Conservation (phyloP, 2,888 invertebrate genomes). For the Hedya salicella region DNA sequence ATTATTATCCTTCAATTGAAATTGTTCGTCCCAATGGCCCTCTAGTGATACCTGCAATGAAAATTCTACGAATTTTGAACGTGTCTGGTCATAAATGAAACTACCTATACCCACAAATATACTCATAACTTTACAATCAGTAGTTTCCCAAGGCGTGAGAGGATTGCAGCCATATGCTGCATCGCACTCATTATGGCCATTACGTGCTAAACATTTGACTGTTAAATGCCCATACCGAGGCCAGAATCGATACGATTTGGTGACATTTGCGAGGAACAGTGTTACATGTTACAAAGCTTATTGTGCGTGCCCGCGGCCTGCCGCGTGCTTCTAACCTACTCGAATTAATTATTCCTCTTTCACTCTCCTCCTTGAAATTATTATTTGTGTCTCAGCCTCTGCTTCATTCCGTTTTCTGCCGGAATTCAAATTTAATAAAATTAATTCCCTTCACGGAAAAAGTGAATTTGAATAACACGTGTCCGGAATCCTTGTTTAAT, state of each 20-base stretch:
- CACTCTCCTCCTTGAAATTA: constrained; percentile 12
- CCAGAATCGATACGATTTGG: constrained; percentile 13
- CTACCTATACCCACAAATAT: too few relatives aligned
- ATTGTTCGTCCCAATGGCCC: too few relatives aligned
- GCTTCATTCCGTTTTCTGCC: constrained; percentile 4
- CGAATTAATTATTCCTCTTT: constrained; percentile 14
- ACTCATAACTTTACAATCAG: neutral
- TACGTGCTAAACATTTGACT: constrained; percentile 3
- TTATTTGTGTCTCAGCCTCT: constrained; percentile 10
- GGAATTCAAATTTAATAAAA: constrained; percentile 12
- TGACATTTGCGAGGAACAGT: constrained; percentile 9
- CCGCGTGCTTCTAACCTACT: constrained; percentile 15
- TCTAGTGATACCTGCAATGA: too few relatives aligned
- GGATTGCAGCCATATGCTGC: neutral
- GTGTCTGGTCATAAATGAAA: too few relatives aligned
- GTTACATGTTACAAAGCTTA: constrained; percentile 18
- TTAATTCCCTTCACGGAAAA: neutral
- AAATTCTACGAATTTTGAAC: too few relatives aligned
- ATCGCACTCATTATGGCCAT: neutral
- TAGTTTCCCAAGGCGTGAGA: neutral
- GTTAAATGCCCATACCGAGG: constrained; percentile 5
- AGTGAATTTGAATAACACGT: constrained; percentile 17
- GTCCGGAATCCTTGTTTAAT: constrained; percentile 16
- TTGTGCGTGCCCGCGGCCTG: constrained; percentile 17
- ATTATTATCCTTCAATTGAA: too few relatives aligned